Conservation (phyloP, 1,140 invertebrate genomes). For the Agrypnia vestita region DNA sequence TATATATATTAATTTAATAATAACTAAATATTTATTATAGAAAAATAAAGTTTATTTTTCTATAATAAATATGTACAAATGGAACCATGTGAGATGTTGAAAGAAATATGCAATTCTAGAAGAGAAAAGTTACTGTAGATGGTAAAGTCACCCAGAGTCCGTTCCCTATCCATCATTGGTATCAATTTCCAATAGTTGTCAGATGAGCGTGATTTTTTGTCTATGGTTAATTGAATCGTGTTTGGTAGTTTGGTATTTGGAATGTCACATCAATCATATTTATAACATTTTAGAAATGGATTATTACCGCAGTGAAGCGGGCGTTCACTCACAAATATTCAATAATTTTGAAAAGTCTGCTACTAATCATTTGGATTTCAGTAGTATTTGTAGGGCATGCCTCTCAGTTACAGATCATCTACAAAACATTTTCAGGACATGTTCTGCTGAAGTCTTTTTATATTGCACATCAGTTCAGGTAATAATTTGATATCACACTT, state of each 20-base stretch:
- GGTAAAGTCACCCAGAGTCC: no score
- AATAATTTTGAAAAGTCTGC: constrained; percentile 44
- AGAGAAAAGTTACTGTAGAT: no score
- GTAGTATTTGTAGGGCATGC: constrained; percentile 70
- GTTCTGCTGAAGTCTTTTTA: constrained; percentile 68
- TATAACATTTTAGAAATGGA: constrained; percentile 35
- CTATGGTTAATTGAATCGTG: constrained; percentile 31
- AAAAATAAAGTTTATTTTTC: no score
- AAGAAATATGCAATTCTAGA: no score
- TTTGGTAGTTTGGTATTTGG: constrained; percentile 33
- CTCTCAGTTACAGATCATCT: constrained; percentile 66
- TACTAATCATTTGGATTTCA: constrained; percentile 65
- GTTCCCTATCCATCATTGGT: not conserved
- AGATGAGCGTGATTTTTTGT: constrained; percentile 23
- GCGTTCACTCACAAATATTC: constrained; percentile 25
- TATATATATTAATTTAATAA: no score
- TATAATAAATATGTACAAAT: no score
- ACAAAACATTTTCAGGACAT: constrained; percentile 68
- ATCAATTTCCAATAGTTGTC: not conserved
- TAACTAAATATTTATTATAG: no score
- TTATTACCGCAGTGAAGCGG: constrained; percentile 45
- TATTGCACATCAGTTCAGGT: constrained; percentile 72
- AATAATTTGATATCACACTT: constrained; percentile 35
- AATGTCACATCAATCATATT: not conserved
- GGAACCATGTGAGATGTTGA: no score